Base-by-base conservation (phyloP, 2,113 vertebrate genomes). In the Ardeotis arabs region DNA sequence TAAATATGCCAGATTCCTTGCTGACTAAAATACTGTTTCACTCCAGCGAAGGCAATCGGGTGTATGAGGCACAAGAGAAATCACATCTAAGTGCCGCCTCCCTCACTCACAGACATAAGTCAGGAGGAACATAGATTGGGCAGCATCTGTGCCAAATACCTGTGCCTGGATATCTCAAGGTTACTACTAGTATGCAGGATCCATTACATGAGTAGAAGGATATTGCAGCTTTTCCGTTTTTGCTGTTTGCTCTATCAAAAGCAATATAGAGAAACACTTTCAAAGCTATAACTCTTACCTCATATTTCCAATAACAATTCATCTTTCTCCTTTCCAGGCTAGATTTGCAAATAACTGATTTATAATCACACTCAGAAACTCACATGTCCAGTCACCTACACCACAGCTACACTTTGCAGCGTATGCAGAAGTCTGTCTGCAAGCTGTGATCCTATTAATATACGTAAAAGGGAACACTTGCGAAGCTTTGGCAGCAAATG, bases 401-500 rank as follows among this genome's bases (percentile, higher is more conserved):
- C 24, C 64, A 41, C 2, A 69, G 24, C 52, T 87, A 28, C 37
- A 9, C 45, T 95, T 90, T 39, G 60, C 63, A 86, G 45, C 0
- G 0, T 15, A 49, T 81, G 85, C 47, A 75, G 39, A 67, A 93
- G 13, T n/a, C 69, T 78, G 10, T 53, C 52, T 89, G 73, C 49
- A 84, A 93, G 55, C 44, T 53, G 15, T 39, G 56, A 84, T 84
- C 77, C 77, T 78, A 70, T 77, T 68, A 58, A 90, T 53, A 67
- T 9, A 73, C 77, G n/a, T 45, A 37, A 74, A 92, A 81, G 23
- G 24, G 66, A 97, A 90, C 73, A 47, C 28, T 58, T 52, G 33
- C 53, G 83, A 86, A 94, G 49, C 58, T 74, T 89, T 91, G 84
- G 86, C 84, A 94, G 73, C 29, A 88, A 93, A 93, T 60, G 24